A percentile compares a stretch with the other conserved stretches of the same genome.
phyloP scores from a whole-genome alignment of 2,888 invertebrate species.

The Pollenia angustigena region DNA sequence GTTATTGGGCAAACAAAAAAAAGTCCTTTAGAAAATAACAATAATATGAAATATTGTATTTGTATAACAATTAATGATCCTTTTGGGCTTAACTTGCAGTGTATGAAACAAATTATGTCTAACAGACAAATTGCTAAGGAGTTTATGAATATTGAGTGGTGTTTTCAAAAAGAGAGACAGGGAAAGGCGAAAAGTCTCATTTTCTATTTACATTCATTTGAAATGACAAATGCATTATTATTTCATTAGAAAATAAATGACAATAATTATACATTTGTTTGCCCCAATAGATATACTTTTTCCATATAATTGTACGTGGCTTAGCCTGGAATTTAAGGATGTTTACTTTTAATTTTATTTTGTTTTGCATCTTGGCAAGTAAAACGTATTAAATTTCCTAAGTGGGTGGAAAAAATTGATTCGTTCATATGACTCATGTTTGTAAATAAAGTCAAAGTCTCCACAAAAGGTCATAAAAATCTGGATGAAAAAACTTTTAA shows the following conservation, averaged over 20 bases:
- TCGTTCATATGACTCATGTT: conserved; percentile 9
- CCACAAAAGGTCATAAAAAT: too few species aligned
- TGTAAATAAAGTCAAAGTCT: not conserved
- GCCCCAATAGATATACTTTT: not conserved
- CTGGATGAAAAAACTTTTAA: not conserved
- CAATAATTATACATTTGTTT: not conserved
- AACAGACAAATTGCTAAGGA: too few species aligned
- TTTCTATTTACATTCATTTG: too few species aligned
- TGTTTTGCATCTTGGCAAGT: too few species aligned
- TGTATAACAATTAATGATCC: conserved; percentile 50
- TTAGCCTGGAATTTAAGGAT: too few species aligned
- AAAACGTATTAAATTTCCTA: conserved; percentile 21
- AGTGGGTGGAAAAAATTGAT: not conserved
- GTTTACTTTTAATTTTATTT: too few species aligned
- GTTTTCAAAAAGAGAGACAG: not conserved
- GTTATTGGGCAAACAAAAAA: conserved; percentile 1
- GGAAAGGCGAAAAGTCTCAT: not conserved
- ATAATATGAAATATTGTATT: conserved; percentile 50
- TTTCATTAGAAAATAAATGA: conserved; percentile 60
- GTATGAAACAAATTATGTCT: too few species aligned
- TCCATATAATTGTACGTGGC: too few species aligned
- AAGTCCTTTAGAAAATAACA: conserved; percentile 2
- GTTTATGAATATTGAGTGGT: too few species aligned
- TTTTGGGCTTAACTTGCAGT: conserved; percentile 6
- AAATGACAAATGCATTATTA: conserved; percentile 50